Percentiles rank a stretch among this genome's conserved stretches.
phyloP scores from a whole-genome alignment of 1,140 invertebrate genomes.

The Tachypleus tridentatus region DNA sequence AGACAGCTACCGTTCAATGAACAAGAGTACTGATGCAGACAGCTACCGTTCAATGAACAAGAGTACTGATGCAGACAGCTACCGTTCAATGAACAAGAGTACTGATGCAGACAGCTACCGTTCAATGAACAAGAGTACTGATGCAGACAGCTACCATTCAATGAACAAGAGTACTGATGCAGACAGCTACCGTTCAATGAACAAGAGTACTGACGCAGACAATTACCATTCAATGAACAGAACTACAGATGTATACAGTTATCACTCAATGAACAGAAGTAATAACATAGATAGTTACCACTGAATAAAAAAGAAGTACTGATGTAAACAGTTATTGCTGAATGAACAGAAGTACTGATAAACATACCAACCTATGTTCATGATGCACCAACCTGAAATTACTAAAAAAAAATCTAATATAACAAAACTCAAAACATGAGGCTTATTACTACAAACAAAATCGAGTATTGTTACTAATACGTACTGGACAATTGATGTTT shows the following conservation, averaged over 20 bases:
- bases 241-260: too few relatives aligned
- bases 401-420: conserved; percentile 7
- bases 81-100: neutral
- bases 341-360: neutral
- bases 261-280: too few relatives aligned
- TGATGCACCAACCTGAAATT: neutral
- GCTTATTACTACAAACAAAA: too few relatives aligned
- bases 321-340: too few relatives aligned
- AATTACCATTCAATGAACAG: too few relatives aligned
- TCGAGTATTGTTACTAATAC: conserved; percentile 9
- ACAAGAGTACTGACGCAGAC: neutral
- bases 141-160: neutral
- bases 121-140: conserved; percentile 11
- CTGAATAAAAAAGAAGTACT: too few relatives aligned
- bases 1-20: conserved; percentile 7
- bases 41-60: neutral
- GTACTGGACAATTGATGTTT: conserved; percentile 56
- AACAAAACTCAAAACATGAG: too few relatives aligned
- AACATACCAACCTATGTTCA: too few relatives aligned
- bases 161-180: neutral
- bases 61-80: neutral
- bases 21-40: conserved; percentile 8
- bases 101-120: neutral
- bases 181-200: neutral
- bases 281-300: too few relatives aligned